These are phyloP conservation scores for Agelaius tricolor DNA, from an alignment of 2,113 vertebrate genomes.

Conservation along the genomic window DNA sequence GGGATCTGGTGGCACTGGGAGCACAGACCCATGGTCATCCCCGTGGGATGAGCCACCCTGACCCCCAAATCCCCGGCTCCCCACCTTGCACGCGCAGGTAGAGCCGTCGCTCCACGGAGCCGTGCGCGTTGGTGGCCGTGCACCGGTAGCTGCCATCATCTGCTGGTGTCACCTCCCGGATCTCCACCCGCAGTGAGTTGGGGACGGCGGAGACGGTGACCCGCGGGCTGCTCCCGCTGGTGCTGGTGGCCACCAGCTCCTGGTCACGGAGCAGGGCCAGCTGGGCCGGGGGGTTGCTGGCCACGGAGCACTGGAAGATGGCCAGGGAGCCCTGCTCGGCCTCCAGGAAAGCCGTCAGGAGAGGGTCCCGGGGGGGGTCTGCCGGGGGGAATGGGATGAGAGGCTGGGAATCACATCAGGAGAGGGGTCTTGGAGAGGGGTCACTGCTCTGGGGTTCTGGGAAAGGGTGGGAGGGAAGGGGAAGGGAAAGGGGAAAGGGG, in stretches of 20 bases:
- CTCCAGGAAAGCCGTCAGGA: constrained; percentile 62
- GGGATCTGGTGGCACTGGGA: background rate
- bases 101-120: background rate
- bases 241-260: constrained; percentile 16
- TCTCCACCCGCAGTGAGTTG: constrained; percentile 61
- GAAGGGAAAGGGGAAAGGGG: rapidly evolving
- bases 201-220: background rate
- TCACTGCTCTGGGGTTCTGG: rapidly evolving
- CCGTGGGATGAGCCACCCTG: rapidly evolving
- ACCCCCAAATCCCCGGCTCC: background rate
- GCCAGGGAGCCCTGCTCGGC: background rate
- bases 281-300: constrained; percentile 67
- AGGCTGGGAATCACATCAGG: rapidly evolving
- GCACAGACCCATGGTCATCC: rapidly evolving
- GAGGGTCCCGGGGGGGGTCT: constrained; percentile 56
- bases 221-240: rapidly evolving
- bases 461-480: too few relatives aligned
- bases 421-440: background rate
- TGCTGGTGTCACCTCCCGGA: background rate
- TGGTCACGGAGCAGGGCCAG: constrained; percentile 22
- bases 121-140: constrained; percentile 50
- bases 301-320: constrained; percentile 67
- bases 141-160: constrained; percentile 55
- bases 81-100: constrained; percentile 66
- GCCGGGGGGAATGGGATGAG: background rate